These are phyloP conservation scores for Brotogeris chrysoptera DNA, from an alignment of 2,797 vertebrate genomes.

Conservation along the genomic window DNA sequence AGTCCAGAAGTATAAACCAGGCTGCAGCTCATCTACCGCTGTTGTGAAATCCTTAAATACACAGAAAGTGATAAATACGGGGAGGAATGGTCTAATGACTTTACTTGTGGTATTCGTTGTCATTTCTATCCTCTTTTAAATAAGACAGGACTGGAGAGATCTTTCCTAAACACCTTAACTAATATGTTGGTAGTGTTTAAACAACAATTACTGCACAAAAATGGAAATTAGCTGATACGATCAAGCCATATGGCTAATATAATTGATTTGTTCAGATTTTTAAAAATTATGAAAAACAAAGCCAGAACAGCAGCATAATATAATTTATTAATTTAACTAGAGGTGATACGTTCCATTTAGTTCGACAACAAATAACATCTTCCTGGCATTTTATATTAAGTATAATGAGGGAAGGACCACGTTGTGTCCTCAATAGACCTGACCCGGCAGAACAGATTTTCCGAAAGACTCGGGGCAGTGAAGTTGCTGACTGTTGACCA, in stretches of 20 bases:
- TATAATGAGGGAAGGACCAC: background rate
- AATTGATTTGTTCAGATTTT: slow-evolving; percentile 73
- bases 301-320: slow-evolving; percentile 44
- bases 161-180: slow-evolving; percentile 70
- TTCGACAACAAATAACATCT: slow-evolving; percentile 21
- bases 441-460: background rate
- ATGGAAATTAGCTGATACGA: slow-evolving; percentile 70
- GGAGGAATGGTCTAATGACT: slow-evolving; percentile 21
- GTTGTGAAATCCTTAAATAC: background rate
- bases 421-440: background rate
- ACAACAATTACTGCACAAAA: slow-evolving; percentile 68
- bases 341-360: slow-evolving; percentile 50
- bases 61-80: background rate
- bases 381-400: slow-evolving; percentile 10
- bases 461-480: background rate
- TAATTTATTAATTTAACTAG: slow-evolving; percentile 62
- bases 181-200: slow-evolving; percentile 71
- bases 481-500: background rate
- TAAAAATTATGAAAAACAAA: slow-evolving; percentile 60
- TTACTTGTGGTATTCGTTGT: slow-evolving; percentile 32
- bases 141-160: slow-evolving; percentile 25
- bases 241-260: slow-evolving; percentile 75
- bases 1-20: slow-evolving; percentile 36
- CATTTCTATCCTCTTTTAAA: slow-evolving; percentile 65
- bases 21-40: background rate